phyloP scores from a whole-genome alignment of 2,797 vertebrate species.

The Poeciliopsis gracilis region DNA sequence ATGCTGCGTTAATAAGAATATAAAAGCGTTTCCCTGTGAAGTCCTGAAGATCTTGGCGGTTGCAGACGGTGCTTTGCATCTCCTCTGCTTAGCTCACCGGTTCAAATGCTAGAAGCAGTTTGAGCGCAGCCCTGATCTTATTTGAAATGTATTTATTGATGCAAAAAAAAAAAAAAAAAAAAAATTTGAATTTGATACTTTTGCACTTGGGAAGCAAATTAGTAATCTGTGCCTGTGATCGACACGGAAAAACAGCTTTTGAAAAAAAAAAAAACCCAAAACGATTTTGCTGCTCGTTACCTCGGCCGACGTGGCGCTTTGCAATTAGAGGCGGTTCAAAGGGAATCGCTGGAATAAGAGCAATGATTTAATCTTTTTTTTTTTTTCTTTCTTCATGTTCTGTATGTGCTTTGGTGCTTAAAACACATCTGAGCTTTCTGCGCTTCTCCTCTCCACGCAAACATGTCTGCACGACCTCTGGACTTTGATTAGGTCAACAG shows the following conservation, averaged over 20 bases:
- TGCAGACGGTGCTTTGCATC: background rate
- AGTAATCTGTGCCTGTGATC: background rate
- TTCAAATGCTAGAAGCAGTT: background rate
- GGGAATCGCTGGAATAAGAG: background rate
- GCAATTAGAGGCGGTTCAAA: slow-evolving; percentile 4
- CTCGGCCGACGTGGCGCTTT: background rate
- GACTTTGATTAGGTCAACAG: slow-evolving; percentile 19
- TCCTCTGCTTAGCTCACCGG: background rate
- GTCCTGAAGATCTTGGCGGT: background rate
- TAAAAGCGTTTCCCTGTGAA: background rate
- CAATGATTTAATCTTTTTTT: background rate
- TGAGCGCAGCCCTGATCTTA: background rate
- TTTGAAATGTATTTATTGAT: background rate
- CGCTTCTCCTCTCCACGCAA: background rate
- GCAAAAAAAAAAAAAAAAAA: background rate
- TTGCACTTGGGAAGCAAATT: background rate
- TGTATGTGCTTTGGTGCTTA: background rate
- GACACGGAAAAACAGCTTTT: background rate
- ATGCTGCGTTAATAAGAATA: background rate
- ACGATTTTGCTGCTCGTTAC: slow-evolving; percentile 13
- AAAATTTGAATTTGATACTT: background rate
- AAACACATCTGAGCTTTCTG: slow-evolving; percentile 4
- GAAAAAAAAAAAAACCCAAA: background rate
- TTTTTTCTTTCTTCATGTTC: background rate
- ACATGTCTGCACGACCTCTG: slow-evolving; percentile 26